Conservation (phyloP, 2,888 invertebrate genomes). For the Homarus gammarus region DNA sequence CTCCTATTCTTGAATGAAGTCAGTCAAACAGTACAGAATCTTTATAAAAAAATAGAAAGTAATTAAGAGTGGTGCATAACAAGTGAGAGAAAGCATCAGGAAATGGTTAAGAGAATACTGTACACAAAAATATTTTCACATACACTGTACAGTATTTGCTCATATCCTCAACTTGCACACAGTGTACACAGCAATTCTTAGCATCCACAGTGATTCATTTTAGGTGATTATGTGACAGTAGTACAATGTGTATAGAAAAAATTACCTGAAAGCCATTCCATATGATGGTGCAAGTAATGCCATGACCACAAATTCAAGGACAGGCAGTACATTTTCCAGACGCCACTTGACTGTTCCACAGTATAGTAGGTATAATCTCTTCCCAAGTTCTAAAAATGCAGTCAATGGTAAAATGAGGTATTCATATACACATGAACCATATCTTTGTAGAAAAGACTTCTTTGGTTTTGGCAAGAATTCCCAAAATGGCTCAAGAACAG, state of each 20-base stretch:
- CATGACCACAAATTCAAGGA: conserved; percentile 72
- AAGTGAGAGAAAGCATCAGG: no score
- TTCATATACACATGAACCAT: conserved; percentile 82
- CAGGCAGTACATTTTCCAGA: conserved; percentile 76
- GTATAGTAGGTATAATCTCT: conserved; percentile 44
- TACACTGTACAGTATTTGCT: no score
- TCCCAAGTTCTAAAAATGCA: conserved; percentile 70
- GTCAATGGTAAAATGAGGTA: conserved; percentile 79
- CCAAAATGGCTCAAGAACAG: conserved; percentile 81
- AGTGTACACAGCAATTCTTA: no score
- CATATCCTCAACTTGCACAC: no score
- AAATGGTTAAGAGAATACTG: no score
- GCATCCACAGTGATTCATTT: no score
- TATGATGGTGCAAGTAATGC: conserved; percentile 43
- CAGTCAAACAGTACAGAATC: no score
- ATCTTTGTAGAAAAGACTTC: conserved; percentile 82
- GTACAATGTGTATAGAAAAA: neutral
- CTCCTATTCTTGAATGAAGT: no score
- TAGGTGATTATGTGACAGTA: no score
- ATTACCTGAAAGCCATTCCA: conserved; percentile 35
- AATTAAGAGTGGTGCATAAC: no score
- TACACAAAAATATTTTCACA: no score
- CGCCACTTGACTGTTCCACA: conserved; percentile 63
- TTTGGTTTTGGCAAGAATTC: conserved; percentile 83
- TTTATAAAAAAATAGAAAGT: no score